A percentile compares a stretch with the other conserved stretches of the same genome.
phyloP scores from a whole-genome alignment of 2,113 vertebrate species.

The Aepyceros melampus region DNA sequence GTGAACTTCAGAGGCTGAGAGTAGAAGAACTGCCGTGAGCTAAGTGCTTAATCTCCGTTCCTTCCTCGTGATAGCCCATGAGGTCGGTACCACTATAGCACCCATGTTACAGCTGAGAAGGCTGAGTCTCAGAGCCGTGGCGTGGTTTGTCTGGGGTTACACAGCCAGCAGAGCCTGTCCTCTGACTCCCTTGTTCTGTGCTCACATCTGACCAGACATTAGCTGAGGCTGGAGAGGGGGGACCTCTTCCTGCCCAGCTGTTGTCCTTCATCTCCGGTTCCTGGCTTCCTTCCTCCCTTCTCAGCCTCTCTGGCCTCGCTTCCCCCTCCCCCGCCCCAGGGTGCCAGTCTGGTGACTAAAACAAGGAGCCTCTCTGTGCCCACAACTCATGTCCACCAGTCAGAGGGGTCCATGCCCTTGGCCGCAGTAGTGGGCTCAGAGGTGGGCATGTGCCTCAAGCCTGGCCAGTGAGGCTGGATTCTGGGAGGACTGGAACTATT shows the following conservation, averaged over 20 bases:
- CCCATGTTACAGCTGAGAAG: neutral
- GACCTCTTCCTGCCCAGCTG: accelerated
- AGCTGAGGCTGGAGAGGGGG: neutral
- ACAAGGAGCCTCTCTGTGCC: neutral
- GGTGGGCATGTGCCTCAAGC: neutral
- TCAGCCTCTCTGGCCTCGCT: neutral
- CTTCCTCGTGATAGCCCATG: neutral
- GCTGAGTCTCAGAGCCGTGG: neutral
- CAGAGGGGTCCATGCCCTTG: neutral
- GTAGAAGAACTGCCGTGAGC: neutral
- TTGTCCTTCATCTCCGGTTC: neutral
- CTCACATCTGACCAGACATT: neutral
- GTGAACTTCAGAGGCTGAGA: neutral
- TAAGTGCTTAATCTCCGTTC: neutral
- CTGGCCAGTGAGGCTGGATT: neutral
- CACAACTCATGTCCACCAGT: neutral
- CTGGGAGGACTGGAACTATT: neutral
- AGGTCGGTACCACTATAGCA: neutral
- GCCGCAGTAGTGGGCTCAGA: neutral
- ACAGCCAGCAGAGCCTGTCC: neutral
- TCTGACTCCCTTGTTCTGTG: neutral
- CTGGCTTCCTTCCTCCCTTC: neutral
- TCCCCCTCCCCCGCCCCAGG: neutral
- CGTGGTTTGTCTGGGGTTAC: neutral
- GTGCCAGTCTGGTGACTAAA: neutral